Evolutionary conservation across 2,797 vertebrate species (phyloP).

Genomic region (Lithobates sylvaticus): DNA sequence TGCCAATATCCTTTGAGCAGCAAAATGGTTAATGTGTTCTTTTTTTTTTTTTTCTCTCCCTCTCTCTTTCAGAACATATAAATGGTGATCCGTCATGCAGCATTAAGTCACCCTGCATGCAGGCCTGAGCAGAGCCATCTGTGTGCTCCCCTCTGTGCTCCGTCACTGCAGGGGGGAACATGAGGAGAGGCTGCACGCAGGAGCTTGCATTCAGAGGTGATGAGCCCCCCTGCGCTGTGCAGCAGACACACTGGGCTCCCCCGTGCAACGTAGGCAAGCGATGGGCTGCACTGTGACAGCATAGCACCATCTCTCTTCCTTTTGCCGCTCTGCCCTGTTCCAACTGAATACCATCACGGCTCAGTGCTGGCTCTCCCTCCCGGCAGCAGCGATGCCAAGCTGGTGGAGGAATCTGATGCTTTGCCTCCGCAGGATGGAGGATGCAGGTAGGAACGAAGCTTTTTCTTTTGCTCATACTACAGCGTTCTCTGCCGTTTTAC

Average conservation of each 20-base stretch:
- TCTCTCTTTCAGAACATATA: conserved; percentile 13
- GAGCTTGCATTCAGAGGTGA: conserved; percentile 38
- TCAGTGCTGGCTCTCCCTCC: conserved; percentile 20
- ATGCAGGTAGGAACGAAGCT: conserved; percentile 44
- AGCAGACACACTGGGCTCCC: conserved; percentile 32
- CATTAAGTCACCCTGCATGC: conserved; percentile 48
- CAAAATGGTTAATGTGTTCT: conserved; percentile 21
- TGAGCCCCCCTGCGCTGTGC: conserved; percentile 37
- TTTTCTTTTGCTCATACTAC: background rate
- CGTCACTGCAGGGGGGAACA: conserved; percentile 57
- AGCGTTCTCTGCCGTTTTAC: background rate
- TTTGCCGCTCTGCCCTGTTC: conserved; percentile 2
- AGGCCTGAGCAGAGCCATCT: conserved; percentile 57
- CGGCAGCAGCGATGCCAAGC: conserved; percentile 51
- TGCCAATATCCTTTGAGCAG: background rate
- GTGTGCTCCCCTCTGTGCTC: conserved; percentile 50
- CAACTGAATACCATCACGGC: conserved; percentile 43
- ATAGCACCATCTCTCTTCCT: conserved; percentile 19
- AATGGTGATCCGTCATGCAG: conserved; percentile 46
- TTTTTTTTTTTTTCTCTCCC: background rate
- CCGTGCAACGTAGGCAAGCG: conserved; percentile 19
- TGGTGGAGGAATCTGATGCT: conserved; percentile 59
- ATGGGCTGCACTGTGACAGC: conserved; percentile 37
- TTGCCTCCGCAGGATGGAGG: conserved; percentile 53
- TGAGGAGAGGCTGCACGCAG: conserved; percentile 42